phyloP scores from a whole-genome alignment of 2,113 vertebrate species.

The Oryzias javanicus region DNA sequence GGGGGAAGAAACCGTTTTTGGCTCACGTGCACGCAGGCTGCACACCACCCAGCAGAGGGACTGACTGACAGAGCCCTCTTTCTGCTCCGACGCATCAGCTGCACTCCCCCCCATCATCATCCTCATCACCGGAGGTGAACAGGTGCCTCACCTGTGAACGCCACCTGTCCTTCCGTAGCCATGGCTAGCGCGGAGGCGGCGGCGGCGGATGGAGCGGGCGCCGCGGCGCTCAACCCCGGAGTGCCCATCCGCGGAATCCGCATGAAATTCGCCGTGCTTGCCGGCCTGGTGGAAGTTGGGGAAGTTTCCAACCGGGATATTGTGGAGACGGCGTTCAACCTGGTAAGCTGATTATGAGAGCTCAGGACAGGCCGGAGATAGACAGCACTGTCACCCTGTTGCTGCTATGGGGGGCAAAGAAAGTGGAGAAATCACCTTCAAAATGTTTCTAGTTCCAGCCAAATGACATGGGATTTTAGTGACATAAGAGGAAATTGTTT shows the following conservation, averaged over 20 bases:
- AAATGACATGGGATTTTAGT: too few relatives aligned
- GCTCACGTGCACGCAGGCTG: conserved; percentile 34
- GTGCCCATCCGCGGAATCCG: conserved; percentile 91
- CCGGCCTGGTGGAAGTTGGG: conserved; percentile 90
- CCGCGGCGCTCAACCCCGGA: conserved; percentile 79
- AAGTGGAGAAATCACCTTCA: conserved; percentile 25
- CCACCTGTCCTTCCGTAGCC: conserved; percentile 59
- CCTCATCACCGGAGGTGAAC: conserved; percentile 64
- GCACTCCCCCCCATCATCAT: conserved; percentile 17
- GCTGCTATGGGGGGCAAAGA: conserved; percentile 13
- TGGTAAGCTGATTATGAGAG: conserved; percentile 85
- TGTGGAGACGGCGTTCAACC: conserved; percentile 94
- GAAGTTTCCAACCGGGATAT: conserved; percentile 93
- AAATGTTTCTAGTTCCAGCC: not conserved
- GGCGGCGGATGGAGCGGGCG: conserved; percentile 50
- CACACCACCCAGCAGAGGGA: conserved; percentile 42
- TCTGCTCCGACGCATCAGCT: conserved; percentile 33
- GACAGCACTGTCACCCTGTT: conserved; percentile 22
- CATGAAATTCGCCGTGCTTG: conserved; percentile 96
- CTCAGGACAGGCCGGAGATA: conserved; percentile 55
- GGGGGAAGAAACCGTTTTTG: conserved; percentile 43
- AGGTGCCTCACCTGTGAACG: conserved; percentile 79
- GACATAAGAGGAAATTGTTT: too few relatives aligned
- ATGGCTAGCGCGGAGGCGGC: conserved; percentile 73
- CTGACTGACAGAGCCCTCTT: conserved; percentile 32